Conservation (phyloP, 2,113 vertebrate species). For the Semicossyphus pulcher region DNA sequence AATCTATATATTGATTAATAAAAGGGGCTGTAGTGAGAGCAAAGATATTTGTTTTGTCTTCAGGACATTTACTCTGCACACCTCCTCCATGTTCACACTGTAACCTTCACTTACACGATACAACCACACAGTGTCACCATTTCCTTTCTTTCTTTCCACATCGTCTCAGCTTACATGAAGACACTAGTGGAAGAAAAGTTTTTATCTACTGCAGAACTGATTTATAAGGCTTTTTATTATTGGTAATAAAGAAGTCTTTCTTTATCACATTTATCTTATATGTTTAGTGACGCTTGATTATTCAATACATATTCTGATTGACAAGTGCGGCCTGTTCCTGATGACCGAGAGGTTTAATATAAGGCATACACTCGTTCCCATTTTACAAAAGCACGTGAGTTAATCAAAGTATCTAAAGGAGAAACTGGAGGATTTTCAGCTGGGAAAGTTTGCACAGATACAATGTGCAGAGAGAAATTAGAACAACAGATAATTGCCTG, state of each 20-base stretch:
- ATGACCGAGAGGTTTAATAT: not conserved
- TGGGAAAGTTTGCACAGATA: not conserved
- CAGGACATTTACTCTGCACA: not conserved
- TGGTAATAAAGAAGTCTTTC: too few species aligned
- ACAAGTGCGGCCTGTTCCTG: not conserved
- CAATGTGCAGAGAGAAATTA: not conserved
- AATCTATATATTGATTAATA: too few species aligned
- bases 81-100: too few species aligned
- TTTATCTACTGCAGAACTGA: not conserved
- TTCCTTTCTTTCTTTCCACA: conserved; percentile 14
- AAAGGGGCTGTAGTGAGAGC: too few species aligned
- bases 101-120: conserved; percentile 26
- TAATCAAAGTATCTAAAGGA: not conserved
- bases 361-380: not conserved
- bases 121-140: conserved; percentile 64
- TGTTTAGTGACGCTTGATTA: too few species aligned
- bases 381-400: not conserved
- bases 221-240: too few species aligned
- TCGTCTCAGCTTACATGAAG: not conserved
- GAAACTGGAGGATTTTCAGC: not conserved
- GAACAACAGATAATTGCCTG: not conserved
- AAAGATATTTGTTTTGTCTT: too few species aligned
- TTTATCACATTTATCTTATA: too few species aligned
- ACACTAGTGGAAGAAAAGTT: not conserved
- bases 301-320: not conserved